phyloP scores from a whole-genome alignment of 1,140 invertebrate genomes.

The Acromyrmex heyeri region DNA sequence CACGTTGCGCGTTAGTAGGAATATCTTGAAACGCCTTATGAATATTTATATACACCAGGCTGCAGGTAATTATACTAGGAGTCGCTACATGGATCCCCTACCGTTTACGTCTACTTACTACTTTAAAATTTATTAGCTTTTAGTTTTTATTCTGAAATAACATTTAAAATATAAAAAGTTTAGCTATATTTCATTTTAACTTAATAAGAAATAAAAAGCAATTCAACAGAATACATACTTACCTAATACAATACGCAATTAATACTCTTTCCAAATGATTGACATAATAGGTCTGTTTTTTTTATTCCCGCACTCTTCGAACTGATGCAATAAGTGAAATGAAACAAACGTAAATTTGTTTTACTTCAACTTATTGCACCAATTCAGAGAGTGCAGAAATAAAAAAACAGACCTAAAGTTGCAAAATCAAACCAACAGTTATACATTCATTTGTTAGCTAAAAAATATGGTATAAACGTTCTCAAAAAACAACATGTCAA shows the following conservation, averaged over 20 bases:
- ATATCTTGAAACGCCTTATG: slow-evolving; percentile 72
- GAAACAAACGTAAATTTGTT: too few species aligned
- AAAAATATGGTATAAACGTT: background rate
- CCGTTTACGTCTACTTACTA: slow-evolving; percentile 47
- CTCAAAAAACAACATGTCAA: slow-evolving; percentile 15
- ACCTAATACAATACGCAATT: background rate
- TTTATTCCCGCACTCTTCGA: too few species aligned
- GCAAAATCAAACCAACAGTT: slow-evolving; percentile 4
- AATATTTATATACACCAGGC: slow-evolving; percentile 68
- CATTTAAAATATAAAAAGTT: slow-evolving; percentile 8
- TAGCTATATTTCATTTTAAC: background rate
- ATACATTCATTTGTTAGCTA: background rate
- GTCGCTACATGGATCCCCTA: slow-evolving; percentile 35
- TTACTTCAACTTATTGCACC: too few species aligned
- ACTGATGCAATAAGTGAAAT: too few species aligned
- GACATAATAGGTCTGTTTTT: background rate
- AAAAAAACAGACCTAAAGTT: background rate
- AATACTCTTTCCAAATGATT: background rate
- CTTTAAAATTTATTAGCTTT: slow-evolving; percentile 15
- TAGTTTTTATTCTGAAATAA: background rate
- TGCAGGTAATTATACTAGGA: slow-evolving; percentile 67
- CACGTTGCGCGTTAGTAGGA: slow-evolving; percentile 67
- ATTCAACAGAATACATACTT: background rate
- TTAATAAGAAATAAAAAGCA: background rate
- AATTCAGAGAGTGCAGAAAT: too few species aligned